Evolutionary conservation across 2,888 invertebrate genomes (phyloP), one percentile per base, ranked within the genome.

Genomic region (Brachyptera risi): DNA sequence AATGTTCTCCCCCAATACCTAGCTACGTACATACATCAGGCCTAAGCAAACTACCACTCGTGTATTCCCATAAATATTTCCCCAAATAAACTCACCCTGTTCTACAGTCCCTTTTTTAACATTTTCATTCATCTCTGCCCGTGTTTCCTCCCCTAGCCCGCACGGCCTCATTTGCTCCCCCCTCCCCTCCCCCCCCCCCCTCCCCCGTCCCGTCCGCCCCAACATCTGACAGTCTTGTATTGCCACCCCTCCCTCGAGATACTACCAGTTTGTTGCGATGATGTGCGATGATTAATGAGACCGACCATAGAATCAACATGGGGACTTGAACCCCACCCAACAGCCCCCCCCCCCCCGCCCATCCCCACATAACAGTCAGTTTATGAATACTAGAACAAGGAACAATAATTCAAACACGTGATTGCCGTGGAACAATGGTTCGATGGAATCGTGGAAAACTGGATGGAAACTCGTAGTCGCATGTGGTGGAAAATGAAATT

Each of bases 241-340:
- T n/a, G n/a, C n/a, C n/a, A n/a, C n/a, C 50, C 26, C 50, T 51
- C 50, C 50, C 27, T 15, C 9, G 50, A 17, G 50, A 51, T 23
- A 31, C 54, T 62, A n/a, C n/a, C n/a, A n/a, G n/a, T n/a, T n/a
- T 54, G 65, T 40, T 27, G 26, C 59, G 58, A 60, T 61, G 68
- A 69, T 68, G 67, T 66, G 69, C 67, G 68, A 70, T 71, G 71
- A 71, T 71, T 71, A 70, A 71, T 71, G 71, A 68, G 65, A 67
- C 68, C n/a, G n/a, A n/a, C n/a, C n/a, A n/a, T n/a, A n/a, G n/a
- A n/a, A n/a, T n/a, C n/a, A n/a, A n/a, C n/a, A n/a, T n/a, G n/a
- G n/a, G n/a, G n/a, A n/a, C n/a, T n/a, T n/a, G n/a, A n/a, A 66
- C 68, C 67, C 65, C 64, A 68, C 67, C 68, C 69, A 70, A 70